Conservation (phyloP, 2,797 vertebrate species). For the Sebastes cheni region DNA sequence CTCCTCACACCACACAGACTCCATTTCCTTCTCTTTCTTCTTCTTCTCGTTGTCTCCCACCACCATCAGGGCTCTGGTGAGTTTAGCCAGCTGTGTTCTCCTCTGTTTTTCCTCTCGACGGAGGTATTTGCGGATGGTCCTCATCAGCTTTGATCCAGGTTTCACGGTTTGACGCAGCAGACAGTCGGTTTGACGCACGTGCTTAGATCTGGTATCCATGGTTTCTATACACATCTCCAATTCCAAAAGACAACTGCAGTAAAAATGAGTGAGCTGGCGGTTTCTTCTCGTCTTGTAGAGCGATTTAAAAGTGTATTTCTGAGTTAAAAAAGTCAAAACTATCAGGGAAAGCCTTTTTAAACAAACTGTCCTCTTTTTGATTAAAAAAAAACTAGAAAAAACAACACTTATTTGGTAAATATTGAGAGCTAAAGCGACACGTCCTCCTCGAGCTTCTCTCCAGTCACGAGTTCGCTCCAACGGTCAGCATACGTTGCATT, state of each 20-base stretch:
- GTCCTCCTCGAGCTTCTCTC: fast-evolving
- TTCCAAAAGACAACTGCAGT: fast-evolving
- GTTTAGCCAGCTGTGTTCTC: background rate
- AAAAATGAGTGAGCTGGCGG: background rate
- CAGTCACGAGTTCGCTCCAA: fast-evolving
- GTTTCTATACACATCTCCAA: conserved; percentile 70
- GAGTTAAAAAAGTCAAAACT: fast-evolving
- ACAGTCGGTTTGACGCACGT: background rate
- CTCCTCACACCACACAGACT: fast-evolving
- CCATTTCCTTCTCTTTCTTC: fast-evolving
- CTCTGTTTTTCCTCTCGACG: conserved; percentile 4
- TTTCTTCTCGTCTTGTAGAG: background rate
- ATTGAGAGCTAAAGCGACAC: fast-evolving
- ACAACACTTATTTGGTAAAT: fast-evolving
- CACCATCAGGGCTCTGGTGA: background rate
- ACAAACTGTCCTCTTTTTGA: fast-evolving
- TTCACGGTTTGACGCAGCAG: background rate
- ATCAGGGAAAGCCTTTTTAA: fast-evolving
- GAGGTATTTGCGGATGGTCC: conserved; percentile 15
- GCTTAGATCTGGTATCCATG: conserved; percentile 49
- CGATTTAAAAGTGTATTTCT: background rate
- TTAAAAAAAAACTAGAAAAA: fast-evolving
- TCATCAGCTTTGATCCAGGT: conserved; percentile 7
- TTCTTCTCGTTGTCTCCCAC: background rate
- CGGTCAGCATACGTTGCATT: conserved; percentile 25